Base-by-base conservation (phyloP, 2,888 invertebrate species). In the Tolmerus cingulatus region DNA sequence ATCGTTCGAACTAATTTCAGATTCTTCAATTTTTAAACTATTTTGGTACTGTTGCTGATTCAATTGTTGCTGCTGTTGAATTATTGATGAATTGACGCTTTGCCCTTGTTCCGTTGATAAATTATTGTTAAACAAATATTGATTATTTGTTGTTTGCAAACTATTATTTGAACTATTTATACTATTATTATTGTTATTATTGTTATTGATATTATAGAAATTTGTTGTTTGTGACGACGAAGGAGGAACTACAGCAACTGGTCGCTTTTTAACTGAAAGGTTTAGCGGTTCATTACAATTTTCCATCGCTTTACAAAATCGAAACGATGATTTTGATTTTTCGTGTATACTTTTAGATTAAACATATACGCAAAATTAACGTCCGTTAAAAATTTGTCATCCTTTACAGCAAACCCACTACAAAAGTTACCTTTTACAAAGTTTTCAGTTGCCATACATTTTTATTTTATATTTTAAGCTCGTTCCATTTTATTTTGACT, bases 201-300 rank as follows among this genome's bases (percentile, higher is more conserved):
- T 82, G 79, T 74, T 87, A 43, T 74, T 78, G 81, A 27, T 87
- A 76, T 51, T 86, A 40, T 76, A 46, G 14, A 55, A 34, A 77
- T 77, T 77, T 57, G 66, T 85, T 74, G 82, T 81, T 66, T 87
- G 85, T 37, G 90, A 90, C 84, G 93, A 91, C 16, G 93, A 94
- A 51, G 94, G 94, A 23, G 94, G 93, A 66, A 94, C 94, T 87
- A 94, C 93, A 78, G 94, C 94, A 86, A 94, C 93, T 81, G 94
- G 94, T 89, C 91, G 91, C 91, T 93, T 92, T 90, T 93, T 93
- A 89, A 93, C 91, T 87, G 93, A 93, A 89, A 93, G 90, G 91
- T 93, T 93, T 89, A 93, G 90, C 51, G 93, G 93, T 89, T 93
- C 93, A 88, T 90, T 90, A 88, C 88, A 90, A 89, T 89, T 89